These are phyloP conservation scores for Germaria angustata DNA, from an alignment of 2,888 invertebrate genomes.

Conservation along the genomic window DNA sequence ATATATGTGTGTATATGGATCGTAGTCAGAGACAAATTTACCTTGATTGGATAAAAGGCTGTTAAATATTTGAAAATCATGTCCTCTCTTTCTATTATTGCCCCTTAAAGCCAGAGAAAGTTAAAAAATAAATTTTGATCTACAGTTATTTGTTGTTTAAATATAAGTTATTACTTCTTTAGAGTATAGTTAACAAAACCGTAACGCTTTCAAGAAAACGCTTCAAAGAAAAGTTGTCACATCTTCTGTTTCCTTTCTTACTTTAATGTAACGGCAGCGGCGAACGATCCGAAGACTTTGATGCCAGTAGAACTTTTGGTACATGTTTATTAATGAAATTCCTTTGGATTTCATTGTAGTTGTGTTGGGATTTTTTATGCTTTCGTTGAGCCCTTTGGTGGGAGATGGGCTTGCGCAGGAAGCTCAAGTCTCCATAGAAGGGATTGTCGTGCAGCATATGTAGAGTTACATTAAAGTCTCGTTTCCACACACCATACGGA, in stretches of 20 bases:
- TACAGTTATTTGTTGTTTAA: slow-evolving; percentile 44
- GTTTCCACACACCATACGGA: slow-evolving; percentile 78
- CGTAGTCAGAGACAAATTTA: too few relatives aligned
- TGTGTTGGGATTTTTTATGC: slow-evolving; percentile 66
- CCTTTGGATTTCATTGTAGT: slow-evolving; percentile 72
- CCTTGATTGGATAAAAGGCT: too few relatives aligned
- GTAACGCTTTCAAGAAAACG: slow-evolving; percentile 55
- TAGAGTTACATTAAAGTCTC: slow-evolving; percentile 68
- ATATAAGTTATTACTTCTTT: slow-evolving; percentile 42
- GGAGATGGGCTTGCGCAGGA: slow-evolving; percentile 42
- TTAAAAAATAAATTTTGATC: slow-evolving; percentile 41
- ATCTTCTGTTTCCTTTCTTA: background rate
- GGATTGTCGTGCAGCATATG: slow-evolving; percentile 65
- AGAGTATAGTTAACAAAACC: slow-evolving; percentile 64
- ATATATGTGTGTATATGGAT: too few relatives aligned
- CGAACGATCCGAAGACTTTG: slow-evolving; percentile 78
- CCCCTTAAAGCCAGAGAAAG: background rate
- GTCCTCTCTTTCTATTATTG: background rate
- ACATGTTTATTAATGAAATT: slow-evolving; percentile 78
- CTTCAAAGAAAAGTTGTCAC: background rate
- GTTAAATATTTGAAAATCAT: background rate
- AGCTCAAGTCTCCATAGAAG: slow-evolving; percentile 71
- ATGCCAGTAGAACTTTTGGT: slow-evolving; percentile 77
- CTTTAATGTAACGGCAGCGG: slow-evolving; percentile 78
- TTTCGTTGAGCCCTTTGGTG: slow-evolving; percentile 66